phyloP scores from a whole-genome alignment of 2,888 invertebrate genomes.

The Oligia strigilis region DNA sequence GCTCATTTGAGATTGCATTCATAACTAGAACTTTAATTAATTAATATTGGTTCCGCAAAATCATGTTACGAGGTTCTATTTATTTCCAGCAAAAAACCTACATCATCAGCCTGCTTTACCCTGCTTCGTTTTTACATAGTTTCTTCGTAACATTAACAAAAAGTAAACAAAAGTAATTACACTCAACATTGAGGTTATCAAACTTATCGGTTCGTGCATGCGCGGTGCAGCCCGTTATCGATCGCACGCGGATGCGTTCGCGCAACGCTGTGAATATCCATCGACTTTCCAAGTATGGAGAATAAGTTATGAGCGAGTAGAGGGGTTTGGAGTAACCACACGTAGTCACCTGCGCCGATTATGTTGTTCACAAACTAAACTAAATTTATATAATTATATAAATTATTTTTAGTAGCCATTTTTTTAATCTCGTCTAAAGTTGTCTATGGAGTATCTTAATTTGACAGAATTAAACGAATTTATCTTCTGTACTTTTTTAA shows the following conservation, averaged over 20 bases:
- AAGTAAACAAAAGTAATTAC: slow-evolving; percentile 47
- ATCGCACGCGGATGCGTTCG: slow-evolving; percentile 53
- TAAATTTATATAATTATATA: no score
- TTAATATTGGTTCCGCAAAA: slow-evolving; percentile 5
- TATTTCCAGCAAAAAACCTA: not conserved
- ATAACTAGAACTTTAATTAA: not conserved
- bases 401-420: no score
- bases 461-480: no score
- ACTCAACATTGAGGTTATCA: slow-evolving; percentile 49
- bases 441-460: no score
- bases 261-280: slow-evolving; percentile 56
- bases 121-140: not conserved
- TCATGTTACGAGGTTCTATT: slow-evolving; percentile 1
- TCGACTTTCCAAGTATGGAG: slow-evolving; percentile 46
- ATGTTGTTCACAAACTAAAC: no score
- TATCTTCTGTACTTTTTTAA: no score
- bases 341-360: no score
- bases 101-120: not conserved
- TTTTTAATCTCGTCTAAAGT: no score
- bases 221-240: slow-evolving; percentile 49
- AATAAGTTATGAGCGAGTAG: slow-evolving; percentile 19
- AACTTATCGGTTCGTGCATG: slow-evolving; percentile 46
- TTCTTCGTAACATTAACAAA: slow-evolving; percentile 33
- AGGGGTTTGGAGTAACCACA: not conserved
- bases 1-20: not conserved